Base-by-base conservation (phyloP, 2,888 invertebrate species). In the Dichetophora obliterata region DNA sequence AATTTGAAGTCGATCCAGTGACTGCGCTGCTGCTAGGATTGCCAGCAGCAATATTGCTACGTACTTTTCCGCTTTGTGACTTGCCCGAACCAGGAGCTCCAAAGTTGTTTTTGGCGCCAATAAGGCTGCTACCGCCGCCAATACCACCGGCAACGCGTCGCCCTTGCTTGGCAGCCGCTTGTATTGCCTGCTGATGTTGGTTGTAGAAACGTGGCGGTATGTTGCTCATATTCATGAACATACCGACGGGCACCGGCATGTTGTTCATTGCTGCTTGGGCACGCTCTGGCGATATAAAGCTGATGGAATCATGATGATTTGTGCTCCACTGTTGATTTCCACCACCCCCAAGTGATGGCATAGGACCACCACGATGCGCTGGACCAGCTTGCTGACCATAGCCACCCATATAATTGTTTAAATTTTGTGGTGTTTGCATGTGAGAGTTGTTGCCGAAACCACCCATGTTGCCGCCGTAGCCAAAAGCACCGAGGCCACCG, bases 161-260 rank as follows among this genome's bases (percentile, higher is more conserved):
- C 80, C 89, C 88, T 82, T 90, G 89, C 73, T 89, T 89, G 11
- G 88, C 88, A 1, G 85, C 84, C 0, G 89, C 89, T 81, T 88
- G 87, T 75, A 94, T 86, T 0, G 93, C 93, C 84, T 93, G 93
- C 83, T 92, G 93, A 84, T 93, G 93, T 82, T 94, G 94, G 84
- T 94, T 94, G 86, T 93, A 94, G 88, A 94, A 94, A 6, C 94
- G 90, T 0, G 94, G 94, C 43, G 94, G 94, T 75, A 94, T 92
- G 83, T 93, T 94, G 16, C 93, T 92, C 94, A 95, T 96, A 89
- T 95, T 96, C 93, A 97, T 95, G 83, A 96, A 95, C 95, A 98
- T 97, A 59, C 97, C 97, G 66, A 97, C 95, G 0, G 98, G 96
- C 4, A 98, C 97, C 0, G 98, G 97, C 81, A 98, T 92, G 82